Evolutionary conservation across 2,113 vertebrate species (phyloP).

Genomic region (Cinclus cinclus): DNA sequence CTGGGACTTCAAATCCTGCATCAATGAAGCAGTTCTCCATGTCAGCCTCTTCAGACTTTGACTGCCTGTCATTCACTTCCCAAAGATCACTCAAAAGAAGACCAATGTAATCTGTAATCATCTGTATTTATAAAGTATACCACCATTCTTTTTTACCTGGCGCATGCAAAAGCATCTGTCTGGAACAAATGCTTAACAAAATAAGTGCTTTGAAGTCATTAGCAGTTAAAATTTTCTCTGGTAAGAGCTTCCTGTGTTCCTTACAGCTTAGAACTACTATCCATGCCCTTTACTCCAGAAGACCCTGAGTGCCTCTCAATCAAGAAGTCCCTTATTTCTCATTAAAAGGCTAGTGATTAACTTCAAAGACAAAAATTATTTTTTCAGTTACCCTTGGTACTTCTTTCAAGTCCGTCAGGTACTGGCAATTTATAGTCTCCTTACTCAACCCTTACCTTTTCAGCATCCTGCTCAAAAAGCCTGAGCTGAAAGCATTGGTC

Average conservation of each 20-base stretch:
- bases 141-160: not conserved
- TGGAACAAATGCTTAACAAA: not conserved
- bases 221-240: not conserved
- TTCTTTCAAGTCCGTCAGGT: not conserved
- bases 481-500: slow-evolving; percentile 98
- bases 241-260: not conserved
- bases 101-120: not conserved
- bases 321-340: not conserved
- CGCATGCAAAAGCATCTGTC: not conserved
- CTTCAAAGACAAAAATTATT: not conserved
- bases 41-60: not conserved
- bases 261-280: not conserved
- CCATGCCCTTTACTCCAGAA: not conserved
- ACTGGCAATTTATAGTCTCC: rapidly evolving
- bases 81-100: not conserved
- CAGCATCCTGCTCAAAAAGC: slow-evolving; percentile 96
- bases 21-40: not conserved
- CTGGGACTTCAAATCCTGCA: not conserved
- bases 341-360: not conserved
- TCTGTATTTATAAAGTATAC: not conserved
- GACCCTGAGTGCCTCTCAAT: not conserved
- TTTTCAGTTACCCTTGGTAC: not conserved
- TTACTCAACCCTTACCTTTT: slow-evolving; percentile 81
- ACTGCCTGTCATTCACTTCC: not conserved
- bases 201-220: not conserved